A percentile compares a stretch with the other conserved stretches of the same genome.
Conservation (phyloP, 1,140 invertebrate genomes). For the Stegodyphus mimosarum region DNA sequence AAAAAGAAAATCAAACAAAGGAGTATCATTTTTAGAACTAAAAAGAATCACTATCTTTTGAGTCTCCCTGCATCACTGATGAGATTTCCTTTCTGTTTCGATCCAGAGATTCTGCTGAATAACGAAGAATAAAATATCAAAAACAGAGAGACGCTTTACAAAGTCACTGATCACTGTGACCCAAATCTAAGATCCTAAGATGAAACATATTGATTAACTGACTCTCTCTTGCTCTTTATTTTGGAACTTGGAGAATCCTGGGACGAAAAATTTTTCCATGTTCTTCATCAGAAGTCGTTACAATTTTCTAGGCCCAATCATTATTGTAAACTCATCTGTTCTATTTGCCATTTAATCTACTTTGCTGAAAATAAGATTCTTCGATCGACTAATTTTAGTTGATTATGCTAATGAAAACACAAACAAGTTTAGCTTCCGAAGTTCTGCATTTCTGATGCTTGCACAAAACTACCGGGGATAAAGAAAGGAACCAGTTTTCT, state of each 20-base stretch:
- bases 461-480: no score
- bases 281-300: constrained; percentile 38
- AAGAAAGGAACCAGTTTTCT: no score
- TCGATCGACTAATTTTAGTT: no score
- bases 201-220: constrained; percentile 55
- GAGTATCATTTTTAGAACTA: constrained; percentile 31
- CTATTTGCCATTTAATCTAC: background rate
- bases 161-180: constrained; percentile 49
- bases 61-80: constrained; percentile 32
- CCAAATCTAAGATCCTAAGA: constrained; percentile 47
- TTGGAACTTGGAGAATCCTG: background rate
- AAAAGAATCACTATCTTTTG: constrained; percentile 27
- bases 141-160: constrained; percentile 21
- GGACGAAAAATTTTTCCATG: background rate
- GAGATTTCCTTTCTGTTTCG: constrained; percentile 16
- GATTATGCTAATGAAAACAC: no score
- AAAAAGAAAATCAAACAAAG: constrained; percentile 33
- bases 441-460: no score
- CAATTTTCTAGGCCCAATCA: background rate
- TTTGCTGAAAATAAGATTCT: background rate
- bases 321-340: background rate
- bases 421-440: no score
- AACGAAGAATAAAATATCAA: constrained; percentile 27
- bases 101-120: constrained; percentile 29
- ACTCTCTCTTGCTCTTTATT: constrained; percentile 13